phyloP scores from a whole-genome alignment of 1,140 invertebrate genomes.

The Oppia nitens region DNA sequence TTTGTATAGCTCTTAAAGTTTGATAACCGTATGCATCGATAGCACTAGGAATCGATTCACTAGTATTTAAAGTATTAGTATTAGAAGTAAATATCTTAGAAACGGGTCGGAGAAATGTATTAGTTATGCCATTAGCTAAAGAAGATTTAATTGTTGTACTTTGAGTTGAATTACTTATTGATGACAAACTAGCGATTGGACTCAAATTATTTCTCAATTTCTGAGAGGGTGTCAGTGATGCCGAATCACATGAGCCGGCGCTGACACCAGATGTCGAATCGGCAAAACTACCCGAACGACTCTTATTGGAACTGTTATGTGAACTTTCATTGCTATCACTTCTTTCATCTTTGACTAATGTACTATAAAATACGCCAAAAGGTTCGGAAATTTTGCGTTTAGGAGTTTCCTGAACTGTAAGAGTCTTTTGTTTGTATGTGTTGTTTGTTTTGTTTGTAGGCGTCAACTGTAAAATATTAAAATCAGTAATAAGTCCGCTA shows the following conservation, averaged over 20 bases:
- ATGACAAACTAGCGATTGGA: not conserved
- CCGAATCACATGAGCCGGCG: slow-evolving; percentile 46
- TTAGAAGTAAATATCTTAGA: not conserved
- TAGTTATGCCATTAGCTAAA: not conserved
- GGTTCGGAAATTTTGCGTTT: slow-evolving; percentile 2
- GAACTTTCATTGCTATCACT: slow-evolving; percentile 27
- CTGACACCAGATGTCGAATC: slow-evolving; percentile 60
- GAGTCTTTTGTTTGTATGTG: not conserved
- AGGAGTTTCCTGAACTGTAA: not conserved
- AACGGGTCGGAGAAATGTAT: not conserved
- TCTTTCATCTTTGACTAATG: slow-evolving; percentile 9
- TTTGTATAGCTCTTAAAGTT: slow-evolving; percentile 51
- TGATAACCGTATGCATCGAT: slow-evolving; percentile 51
- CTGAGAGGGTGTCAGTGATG: not conserved
- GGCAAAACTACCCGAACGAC: slow-evolving; percentile 36
- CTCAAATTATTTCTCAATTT: not conserved
- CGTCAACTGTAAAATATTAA: not conserved
- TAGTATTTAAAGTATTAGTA: not conserved
- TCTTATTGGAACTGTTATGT: slow-evolving; percentile 24
- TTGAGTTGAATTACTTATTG: not conserved
- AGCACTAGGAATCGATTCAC: slow-evolving; percentile 23
- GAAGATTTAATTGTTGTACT: not conserved
- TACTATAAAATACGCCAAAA: not conserved
- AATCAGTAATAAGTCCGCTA: not conserved
- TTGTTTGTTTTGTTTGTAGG: not conserved